Evolutionary conservation across 1,140 invertebrate species (phyloP).

Genomic region (Riptortus pedestris): DNA sequence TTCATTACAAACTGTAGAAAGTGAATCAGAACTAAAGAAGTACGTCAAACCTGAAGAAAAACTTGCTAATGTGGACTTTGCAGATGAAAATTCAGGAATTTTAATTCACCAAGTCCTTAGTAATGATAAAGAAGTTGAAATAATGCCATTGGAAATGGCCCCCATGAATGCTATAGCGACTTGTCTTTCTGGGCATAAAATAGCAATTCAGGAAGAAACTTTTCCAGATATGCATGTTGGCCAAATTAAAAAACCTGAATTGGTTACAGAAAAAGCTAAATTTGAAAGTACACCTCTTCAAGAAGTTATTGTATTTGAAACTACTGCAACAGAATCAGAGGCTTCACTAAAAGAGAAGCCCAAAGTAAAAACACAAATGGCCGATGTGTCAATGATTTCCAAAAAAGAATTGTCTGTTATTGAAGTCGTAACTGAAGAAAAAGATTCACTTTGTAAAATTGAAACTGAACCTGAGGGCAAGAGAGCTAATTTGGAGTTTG

Average conservation of each 20-base stretch:
- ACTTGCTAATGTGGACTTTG: conserved; percentile 40
- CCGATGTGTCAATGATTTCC: conserved; percentile 39
- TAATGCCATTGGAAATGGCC: conserved; percentile 36
- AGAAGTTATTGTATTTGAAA: conserved; percentile 40
- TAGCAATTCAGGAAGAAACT: conserved; percentile 43
- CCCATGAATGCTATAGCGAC: conserved; percentile 37
- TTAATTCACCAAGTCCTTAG: conserved; percentile 43
- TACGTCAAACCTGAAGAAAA: conserved; percentile 41
- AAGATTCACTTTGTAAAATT: conserved; percentile 33
- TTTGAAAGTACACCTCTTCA: conserved; percentile 41
- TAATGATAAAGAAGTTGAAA: conserved; percentile 44
- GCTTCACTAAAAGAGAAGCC: conserved; percentile 36
- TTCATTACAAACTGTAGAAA: conserved; percentile 44
- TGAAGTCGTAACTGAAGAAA: conserved; percentile 41
- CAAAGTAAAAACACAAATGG: conserved; percentile 42
- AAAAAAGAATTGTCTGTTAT: conserved; percentile 40
- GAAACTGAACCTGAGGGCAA: conserved; percentile 26
- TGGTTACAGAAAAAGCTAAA: conserved; percentile 41
- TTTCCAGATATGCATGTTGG: conserved; percentile 39
- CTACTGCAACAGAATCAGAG: conserved; percentile 37
- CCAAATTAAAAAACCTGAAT: conserved; percentile 37
- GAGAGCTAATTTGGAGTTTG: conserved; percentile 35
- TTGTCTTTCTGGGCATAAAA: conserved; percentile 40
- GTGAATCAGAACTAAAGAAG: conserved; percentile 42
- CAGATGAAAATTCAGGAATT: conserved; percentile 39